Conservation (phyloP, 2,113 vertebrate genomes). For the Camelus dromedarius region DNA sequence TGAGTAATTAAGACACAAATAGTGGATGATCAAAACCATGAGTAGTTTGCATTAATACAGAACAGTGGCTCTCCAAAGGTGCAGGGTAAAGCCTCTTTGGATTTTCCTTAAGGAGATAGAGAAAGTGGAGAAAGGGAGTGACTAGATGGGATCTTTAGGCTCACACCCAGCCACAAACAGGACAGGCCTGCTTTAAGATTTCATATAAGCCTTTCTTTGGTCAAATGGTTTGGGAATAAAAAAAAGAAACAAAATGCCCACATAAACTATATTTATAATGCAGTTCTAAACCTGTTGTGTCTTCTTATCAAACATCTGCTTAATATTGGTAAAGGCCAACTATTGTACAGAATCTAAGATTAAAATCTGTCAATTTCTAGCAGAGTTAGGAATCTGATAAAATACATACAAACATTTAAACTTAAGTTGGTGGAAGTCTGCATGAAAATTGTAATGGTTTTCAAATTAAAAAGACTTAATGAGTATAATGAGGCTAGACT, state of each 20-base stretch:
- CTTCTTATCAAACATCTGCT: background rate
- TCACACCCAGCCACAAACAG: background rate
- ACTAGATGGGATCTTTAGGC: background rate
- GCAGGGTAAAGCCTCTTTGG: background rate
- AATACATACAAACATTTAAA: slow-evolving; percentile 10
- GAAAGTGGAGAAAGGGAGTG: background rate
- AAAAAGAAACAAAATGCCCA: background rate
- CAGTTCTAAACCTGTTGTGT: background rate
- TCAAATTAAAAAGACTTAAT: background rate
- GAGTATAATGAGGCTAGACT: background rate
- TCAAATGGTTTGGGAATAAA: background rate
- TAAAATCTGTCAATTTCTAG: slow-evolving; percentile 41
- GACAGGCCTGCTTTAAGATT: background rate
- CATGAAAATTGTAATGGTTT: background rate
- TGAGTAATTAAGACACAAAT: background rate
- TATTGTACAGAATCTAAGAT: slow-evolving; percentile 4
- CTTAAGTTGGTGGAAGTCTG: background rate
- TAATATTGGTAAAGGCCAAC: background rate
- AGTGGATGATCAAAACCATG: background rate
- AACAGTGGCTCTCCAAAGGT: background rate
- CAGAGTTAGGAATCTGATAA: background rate
- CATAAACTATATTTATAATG: slow-evolving; percentile 15
- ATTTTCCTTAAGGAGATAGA: background rate
- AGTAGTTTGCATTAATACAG: background rate
- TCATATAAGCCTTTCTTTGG: background rate